phyloP scores from a whole-genome alignment of 2,888 invertebrate genomes.

The Hemaris fuciformis region DNA sequence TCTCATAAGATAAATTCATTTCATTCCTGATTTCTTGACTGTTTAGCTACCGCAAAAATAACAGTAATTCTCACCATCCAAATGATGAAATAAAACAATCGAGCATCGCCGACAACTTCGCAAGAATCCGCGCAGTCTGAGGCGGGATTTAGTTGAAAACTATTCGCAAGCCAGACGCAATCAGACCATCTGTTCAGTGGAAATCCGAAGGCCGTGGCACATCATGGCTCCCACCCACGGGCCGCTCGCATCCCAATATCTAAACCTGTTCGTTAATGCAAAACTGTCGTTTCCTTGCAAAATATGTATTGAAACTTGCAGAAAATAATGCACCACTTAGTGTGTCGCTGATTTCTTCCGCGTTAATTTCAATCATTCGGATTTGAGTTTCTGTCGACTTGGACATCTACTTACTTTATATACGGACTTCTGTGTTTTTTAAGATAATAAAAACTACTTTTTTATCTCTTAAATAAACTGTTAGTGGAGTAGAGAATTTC shows the following conservation, averaged over 20 bases:
- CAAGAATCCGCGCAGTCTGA: neutral
- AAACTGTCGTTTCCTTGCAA: constrained; percentile 10
- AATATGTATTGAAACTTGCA: neutral
- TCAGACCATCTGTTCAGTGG: constrained; percentile 1
- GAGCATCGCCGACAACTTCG: neutral
- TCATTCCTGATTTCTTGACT: too few relatives aligned
- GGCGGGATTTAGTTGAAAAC: constrained; percentile 3
- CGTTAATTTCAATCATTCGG: too few relatives aligned
- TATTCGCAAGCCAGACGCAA: constrained; percentile 10
- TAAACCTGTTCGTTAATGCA: constrained; percentile 27
- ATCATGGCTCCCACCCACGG: constrained; percentile 33
- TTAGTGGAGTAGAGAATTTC: too few relatives aligned
- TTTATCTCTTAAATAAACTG: too few relatives aligned
- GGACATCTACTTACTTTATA: too few relatives aligned
- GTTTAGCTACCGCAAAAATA: neutral
- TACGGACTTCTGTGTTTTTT: too few relatives aligned
- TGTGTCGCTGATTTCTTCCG: neutral
- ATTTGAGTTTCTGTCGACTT: too few relatives aligned
- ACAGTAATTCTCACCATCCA: neutral
- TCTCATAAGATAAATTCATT: too few relatives aligned
- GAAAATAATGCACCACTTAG: neutral
- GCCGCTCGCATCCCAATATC: constrained; percentile 30
- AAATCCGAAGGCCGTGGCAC: constrained; percentile 3
- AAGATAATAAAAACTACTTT: too few relatives aligned
- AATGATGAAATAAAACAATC: neutral